Evolutionary conservation across 2,113 vertebrate species (phyloP).

Genomic region (Charadrius vociferus): DNA sequence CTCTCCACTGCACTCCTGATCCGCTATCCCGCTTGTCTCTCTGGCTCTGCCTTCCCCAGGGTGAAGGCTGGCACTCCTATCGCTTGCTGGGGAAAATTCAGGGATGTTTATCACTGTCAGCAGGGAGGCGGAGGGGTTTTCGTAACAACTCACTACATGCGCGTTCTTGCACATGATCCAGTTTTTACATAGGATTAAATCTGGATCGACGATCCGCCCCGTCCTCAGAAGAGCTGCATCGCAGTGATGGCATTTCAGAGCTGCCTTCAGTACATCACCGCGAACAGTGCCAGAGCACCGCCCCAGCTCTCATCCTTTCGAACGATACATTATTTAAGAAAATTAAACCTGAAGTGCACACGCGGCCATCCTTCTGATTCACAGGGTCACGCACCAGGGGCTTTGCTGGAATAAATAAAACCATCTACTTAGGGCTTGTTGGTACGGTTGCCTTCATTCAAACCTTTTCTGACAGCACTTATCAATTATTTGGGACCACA

Average conservation of each 20-base stretch:
- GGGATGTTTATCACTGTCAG: not conserved
- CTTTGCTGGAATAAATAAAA: not conserved
- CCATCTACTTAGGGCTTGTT: not conserved
- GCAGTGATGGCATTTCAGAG: not conserved
- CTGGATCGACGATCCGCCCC: not conserved
- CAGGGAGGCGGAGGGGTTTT: not conserved
- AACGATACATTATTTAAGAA: not conserved
- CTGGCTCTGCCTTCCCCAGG: not conserved
- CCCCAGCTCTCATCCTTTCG: not conserved
- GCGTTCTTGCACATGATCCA: not conserved
- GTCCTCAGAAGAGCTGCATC: not conserved
- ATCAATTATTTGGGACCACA: not conserved
- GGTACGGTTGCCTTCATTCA: not conserved
- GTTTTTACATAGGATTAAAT: not conserved
- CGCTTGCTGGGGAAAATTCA: not conserved
- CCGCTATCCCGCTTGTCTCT: not conserved
- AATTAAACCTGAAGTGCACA: not conserved
- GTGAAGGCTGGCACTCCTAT: not conserved
- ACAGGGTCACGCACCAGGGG: not conserved
- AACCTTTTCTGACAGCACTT: not conserved
- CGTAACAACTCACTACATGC: not conserved
- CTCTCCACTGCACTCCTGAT: accelerated
- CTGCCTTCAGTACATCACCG: not conserved
- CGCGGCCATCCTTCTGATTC: not conserved
- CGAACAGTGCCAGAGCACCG: not conserved